phyloP scores from a whole-genome alignment of 2,888 invertebrate species.

The Cephus spinipes region DNA sequence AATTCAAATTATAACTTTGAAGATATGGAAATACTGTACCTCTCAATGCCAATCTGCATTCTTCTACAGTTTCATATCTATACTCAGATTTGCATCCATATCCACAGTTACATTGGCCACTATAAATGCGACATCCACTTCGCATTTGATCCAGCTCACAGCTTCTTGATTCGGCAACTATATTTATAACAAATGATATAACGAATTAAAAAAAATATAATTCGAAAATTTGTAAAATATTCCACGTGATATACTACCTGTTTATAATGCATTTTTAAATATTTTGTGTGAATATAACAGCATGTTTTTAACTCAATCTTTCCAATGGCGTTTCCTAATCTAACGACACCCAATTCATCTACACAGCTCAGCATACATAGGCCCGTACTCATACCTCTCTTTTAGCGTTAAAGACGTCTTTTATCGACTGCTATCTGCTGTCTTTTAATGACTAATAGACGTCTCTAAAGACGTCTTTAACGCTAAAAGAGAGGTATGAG shows the following conservation, averaged over 20 bases:
- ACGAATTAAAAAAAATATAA: too few species aligned
- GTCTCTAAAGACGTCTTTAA: too few species aligned
- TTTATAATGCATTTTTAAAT: background rate
- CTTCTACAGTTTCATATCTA: conserved; percentile 72
- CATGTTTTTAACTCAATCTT: background rate
- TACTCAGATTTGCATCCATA: conserved; percentile 77
- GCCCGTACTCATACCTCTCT: too few species aligned
- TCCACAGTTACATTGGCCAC: conserved; percentile 74
- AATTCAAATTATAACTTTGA: conserved; percentile 2
- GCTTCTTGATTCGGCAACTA: conserved; percentile 28
- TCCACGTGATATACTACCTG: background rate
- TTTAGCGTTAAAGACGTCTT: too few species aligned
- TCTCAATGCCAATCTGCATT: conserved; percentile 74
- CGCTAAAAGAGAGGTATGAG: too few species aligned
- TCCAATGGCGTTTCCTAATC: background rate
- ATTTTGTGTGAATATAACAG: background rate
- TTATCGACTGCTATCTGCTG: too few species aligned
- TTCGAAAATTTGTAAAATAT: background rate
- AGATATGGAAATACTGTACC: conserved; percentile 64
- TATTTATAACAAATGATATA: background rate
- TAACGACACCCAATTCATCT: background rate
- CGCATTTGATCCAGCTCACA: conserved; percentile 73
- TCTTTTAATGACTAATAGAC: too few species aligned
- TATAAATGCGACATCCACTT: conserved; percentile 75
- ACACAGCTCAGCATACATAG: background rate